A percentile compares a stretch with the other conserved stretches of the same genome.
Evolutionary conservation across 2,888 invertebrate genomes (phyloP).

Genomic region (Cyaniris semiargus): DNA sequence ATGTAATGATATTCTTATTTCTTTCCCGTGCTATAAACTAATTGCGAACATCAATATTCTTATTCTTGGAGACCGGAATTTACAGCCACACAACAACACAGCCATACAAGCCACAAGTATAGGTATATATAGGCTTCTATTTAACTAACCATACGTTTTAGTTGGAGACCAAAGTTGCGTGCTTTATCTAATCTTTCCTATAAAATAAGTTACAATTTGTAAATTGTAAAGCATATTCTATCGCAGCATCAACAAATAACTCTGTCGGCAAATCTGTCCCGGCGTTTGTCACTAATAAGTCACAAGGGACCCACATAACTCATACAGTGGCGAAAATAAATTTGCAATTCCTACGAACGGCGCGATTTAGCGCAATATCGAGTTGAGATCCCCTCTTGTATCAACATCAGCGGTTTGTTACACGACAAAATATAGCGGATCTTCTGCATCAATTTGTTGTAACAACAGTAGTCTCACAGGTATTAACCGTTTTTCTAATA

Average conservation of each 20-base stretch:
- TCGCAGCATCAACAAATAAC: background rate
- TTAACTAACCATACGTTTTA: too few species aligned
- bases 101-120: too few species aligned
- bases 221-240: background rate
- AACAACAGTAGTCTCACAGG: background rate
- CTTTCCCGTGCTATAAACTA: too few species aligned
- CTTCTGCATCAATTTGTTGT: background rate
- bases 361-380: background rate
- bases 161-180: too few species aligned
- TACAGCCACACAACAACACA: too few species aligned
- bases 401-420: conserved; percentile 11
- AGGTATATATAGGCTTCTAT: too few species aligned
- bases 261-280: background rate
- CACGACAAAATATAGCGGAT: background rate
- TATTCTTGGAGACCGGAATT: too few species aligned
- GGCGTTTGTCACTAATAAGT: conserved; percentile 17
- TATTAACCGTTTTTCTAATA: too few species aligned
- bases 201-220: background rate
- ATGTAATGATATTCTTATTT: too few species aligned
- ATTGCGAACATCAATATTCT: too few species aligned
- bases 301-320: background rate
- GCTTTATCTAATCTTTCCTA: background rate
- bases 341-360: conserved; percentile 24
- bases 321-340: background rate
- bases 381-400: conserved; percentile 13